Evolutionary conservation across 2,888 invertebrate species (phyloP).

Genomic region (Horisme vitalbata): DNA sequence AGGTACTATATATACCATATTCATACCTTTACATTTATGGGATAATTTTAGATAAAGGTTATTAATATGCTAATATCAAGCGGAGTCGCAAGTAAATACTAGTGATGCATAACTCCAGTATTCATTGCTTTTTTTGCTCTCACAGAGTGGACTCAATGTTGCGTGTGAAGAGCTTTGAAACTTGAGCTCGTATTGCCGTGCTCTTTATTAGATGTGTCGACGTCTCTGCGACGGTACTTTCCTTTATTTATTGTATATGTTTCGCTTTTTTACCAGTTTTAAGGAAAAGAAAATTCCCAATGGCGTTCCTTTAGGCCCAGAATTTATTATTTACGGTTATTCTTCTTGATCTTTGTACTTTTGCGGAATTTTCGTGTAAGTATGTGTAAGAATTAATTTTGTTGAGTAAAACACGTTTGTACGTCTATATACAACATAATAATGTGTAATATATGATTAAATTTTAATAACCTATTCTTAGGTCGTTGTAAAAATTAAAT

Average conservation of each 20-base stretch:
- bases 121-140: slow-evolving; percentile 44
- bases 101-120: slow-evolving; percentile 36
- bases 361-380: too few relatives aligned
- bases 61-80: too few relatives aligned
- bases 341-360: background rate
- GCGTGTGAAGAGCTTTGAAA: slow-evolving; percentile 36
- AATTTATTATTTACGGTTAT: slow-evolving; percentile 1
- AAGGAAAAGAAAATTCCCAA: background rate
- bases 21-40: too few relatives aligned
- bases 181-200: slow-evolving; percentile 41
- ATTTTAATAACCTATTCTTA: too few relatives aligned
- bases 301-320: background rate
- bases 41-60: too few relatives aligned
- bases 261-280: slow-evolving; percentile 6
- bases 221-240: slow-evolving; percentile 26
- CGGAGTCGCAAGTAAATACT: background rate
- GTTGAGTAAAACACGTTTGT: too few relatives aligned
- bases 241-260: slow-evolving; percentile 25
- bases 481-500: too few relatives aligned
- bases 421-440: too few relatives aligned
- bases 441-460: too few relatives aligned
- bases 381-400: too few relatives aligned
- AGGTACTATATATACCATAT: too few relatives aligned
- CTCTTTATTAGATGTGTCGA: slow-evolving; percentile 41
- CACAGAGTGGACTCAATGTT: slow-evolving; percentile 39